Evolutionary conservation across 2,888 invertebrate species (phyloP).

Genomic region (Gandaritis pyraliata): DNA sequence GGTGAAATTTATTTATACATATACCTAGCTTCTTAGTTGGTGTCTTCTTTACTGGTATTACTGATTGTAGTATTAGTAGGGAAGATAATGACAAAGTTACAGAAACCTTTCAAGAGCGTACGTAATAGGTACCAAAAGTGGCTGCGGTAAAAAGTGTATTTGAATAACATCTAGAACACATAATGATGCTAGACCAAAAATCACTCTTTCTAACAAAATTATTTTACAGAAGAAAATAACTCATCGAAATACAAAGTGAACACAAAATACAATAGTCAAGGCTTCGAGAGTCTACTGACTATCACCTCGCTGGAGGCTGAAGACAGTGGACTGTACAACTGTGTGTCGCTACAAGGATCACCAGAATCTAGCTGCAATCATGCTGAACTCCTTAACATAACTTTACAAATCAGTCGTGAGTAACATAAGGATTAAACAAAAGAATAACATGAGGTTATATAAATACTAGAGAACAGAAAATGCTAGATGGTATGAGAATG

Average conservation of each 20-base stretch:
- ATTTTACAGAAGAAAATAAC: slow-evolving; percentile 42
- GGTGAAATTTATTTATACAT: slow-evolving; percentile 59
- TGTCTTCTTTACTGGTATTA: too few species aligned
- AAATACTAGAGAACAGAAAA: too few species aligned
- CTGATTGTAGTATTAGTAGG: too few species aligned
- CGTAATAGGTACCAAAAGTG: too few species aligned
- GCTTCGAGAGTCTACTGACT: slow-evolving; percentile 68
- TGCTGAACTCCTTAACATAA: slow-evolving; percentile 54
- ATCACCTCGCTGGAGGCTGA: slow-evolving; percentile 59
- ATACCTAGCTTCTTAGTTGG: too few species aligned
- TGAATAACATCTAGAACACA: neutral
- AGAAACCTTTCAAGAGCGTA: too few species aligned
- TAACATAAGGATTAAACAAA: neutral
- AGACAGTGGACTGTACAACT: slow-evolving; percentile 65
- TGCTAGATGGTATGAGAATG: too few species aligned
- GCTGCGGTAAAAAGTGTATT: too few species aligned
- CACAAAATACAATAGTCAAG: slow-evolving; percentile 67
- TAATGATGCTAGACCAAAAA: neutral
- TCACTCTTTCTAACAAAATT: neutral
- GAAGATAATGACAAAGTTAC: too few species aligned
- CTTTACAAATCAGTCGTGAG: slow-evolving; percentile 68
- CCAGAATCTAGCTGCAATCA: slow-evolving; percentile 52
- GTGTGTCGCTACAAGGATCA: slow-evolving; percentile 59
- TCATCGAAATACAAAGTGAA: slow-evolving; percentile 64
- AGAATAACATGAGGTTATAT: too few species aligned